A percentile compares a stretch with the other conserved stretches of the same genome.
Conservation (phyloP, 2,113 vertebrate species). For the Amblyopsis rosae region DNA sequence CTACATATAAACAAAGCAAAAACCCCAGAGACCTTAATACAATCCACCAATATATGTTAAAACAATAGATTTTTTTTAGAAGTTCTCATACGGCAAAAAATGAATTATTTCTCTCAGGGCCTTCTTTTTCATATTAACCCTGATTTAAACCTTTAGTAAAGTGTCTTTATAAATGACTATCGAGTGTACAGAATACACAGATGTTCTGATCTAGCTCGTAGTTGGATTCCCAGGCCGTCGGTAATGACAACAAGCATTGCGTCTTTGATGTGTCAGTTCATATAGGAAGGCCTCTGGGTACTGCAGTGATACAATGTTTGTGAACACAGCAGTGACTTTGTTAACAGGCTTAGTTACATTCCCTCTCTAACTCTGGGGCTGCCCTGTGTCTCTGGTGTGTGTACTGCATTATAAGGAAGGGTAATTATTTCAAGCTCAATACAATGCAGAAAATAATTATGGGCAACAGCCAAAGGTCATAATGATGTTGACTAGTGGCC, state of each 20-base stretch:
- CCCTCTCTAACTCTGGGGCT: constrained; percentile 25
- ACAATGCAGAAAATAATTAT: constrained; percentile 28
- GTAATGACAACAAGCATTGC: constrained; percentile 23
- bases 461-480: constrained; percentile 2
- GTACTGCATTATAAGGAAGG: constrained; percentile 25
- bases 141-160: constrained; percentile 1
- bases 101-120: too few relatives aligned
- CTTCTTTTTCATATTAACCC: not conserved
- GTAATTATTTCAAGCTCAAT: constrained; percentile 33
- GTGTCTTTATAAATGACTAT: constrained; percentile 1
- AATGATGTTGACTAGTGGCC: not conserved
- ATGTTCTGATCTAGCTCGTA: constrained; percentile 3
- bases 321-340: constrained; percentile 45
- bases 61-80: too few relatives aligned
- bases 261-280: constrained; percentile 42
- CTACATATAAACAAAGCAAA: too few relatives aligned
- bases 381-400: constrained; percentile 21
- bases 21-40: too few relatives aligned
- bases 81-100: not conserved
- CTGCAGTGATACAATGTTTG: constrained; percentile 24
- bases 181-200: not conserved
- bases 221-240: constrained; percentile 7
- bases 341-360: constrained; percentile 48
- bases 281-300: constrained; percentile 11
- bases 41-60: too few relatives aligned